Evolutionary conservation across 2,797 vertebrate species (phyloP), one percentile per base, ranked within the genome.

Genomic region (Chloroceryle amazona): DNA sequence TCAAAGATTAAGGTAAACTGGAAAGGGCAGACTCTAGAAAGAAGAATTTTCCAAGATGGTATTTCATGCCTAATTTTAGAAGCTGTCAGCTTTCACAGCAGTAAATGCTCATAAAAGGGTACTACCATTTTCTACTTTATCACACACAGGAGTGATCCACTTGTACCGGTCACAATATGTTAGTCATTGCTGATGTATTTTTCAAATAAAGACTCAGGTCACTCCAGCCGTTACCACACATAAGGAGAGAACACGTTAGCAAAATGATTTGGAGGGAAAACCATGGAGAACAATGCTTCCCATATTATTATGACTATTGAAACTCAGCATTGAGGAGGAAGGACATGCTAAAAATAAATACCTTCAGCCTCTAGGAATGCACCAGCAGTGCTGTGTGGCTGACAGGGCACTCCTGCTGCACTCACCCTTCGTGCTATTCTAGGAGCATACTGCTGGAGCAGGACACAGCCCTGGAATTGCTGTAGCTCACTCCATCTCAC

Each of bases 61-160:
- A 88, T 65, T 75, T 84, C 86, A 91, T 74, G 70, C 44, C 96
- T 97, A 97, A 98, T 93, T 98, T 98, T 97, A 98, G 97, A 94
- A 57, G n/a, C 76, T 96, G 94, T 82, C 92, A 93, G 87, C 84
- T 84, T 95, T 94, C 91, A 93, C 55, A 79, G 70, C 39, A 72
- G 74, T 86, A 94, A 97, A 95, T 89, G 91, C 74, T 94, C 93
- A 74, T 74, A 90, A 82, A 95, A 97, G 89, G 86, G 37, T 74
- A 80, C 28, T 81, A 76, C 33, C 3, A 33, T 71, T 89, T 92
- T 86, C 72, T 89, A 31, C 85, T 89, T 87, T 91, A 95, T 95
- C 93, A 39, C 71, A 89, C 63, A 22, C 28, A 90, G 78, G 62
- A 93, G 57, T 46, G 61, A 93, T 67, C 73, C 86, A 85, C 92